Percentiles rank a stretch among this genome's conserved stretches.
Conservation (phyloP, 2,113 vertebrate species). For the Pelecanoides urinatrix region DNA sequence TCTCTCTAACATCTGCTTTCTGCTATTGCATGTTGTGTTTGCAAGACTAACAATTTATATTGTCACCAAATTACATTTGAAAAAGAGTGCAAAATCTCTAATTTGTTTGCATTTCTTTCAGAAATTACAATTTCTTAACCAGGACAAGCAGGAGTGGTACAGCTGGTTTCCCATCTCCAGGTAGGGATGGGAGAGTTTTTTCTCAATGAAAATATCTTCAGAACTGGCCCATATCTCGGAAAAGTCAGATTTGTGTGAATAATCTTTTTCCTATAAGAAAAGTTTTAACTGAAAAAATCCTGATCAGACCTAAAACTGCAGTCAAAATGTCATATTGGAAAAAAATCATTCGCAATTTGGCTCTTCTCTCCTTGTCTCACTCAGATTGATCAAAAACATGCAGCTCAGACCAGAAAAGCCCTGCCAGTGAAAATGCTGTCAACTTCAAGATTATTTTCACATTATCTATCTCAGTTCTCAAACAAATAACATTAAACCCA, state of each 20-base stretch:
- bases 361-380: background rate
- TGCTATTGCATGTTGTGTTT: background rate
- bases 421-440: background rate
- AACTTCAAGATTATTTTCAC: background rate
- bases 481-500: rapidly evolving
- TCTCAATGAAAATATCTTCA: background rate
- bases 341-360: background rate
- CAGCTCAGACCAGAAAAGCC: background rate
- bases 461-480: background rate
- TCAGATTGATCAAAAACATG: background rate
- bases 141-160: background rate
- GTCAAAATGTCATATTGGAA: background rate
- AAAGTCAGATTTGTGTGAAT: background rate
- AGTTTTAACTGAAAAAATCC: background rate
- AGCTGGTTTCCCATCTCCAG: background rate
- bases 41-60: background rate
- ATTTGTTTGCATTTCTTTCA: background rate
- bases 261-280: background rate
- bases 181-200: background rate
- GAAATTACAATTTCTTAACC: background rate
- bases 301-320: background rate
- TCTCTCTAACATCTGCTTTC: background rate
- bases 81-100: background rate
- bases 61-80: background rate
- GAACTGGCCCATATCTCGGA: background rate